These are phyloP conservation scores for Poecilia velifera DNA, from an alignment of 2,797 vertebrate genomes.

Conservation along the genomic window DNA sequence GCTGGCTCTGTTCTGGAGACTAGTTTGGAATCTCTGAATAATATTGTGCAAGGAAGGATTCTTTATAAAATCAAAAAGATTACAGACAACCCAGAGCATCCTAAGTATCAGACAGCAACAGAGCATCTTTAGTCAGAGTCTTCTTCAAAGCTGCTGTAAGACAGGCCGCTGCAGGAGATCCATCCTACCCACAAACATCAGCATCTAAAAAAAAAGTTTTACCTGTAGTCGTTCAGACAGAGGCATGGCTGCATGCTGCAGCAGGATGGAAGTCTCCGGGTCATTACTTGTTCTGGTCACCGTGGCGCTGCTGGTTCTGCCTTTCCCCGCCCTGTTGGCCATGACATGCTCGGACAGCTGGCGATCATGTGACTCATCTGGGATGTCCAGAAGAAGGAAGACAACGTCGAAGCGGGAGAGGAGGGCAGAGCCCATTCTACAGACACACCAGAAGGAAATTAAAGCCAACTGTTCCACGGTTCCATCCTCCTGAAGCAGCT, in stretches of 20 bases:
- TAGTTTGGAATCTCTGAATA: too few species aligned
- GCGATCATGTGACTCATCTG: constrained; percentile 94
- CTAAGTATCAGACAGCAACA: too few species aligned
- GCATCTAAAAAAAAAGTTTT: constrained; percentile 9
- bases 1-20: too few species aligned
- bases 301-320: constrained; percentile 70
- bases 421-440: constrained; percentile 94
- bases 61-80: too few species aligned
- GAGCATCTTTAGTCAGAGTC: too few species aligned
- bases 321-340: constrained; percentile 87
- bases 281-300: constrained; percentile 71
- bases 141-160: too few species aligned
- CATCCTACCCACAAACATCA: too few species aligned
- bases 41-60: too few species aligned
- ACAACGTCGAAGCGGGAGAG: constrained; percentile 96
- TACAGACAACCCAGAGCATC: too few species aligned
- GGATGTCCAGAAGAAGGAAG: constrained; percentile 95
- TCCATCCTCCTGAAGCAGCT: neutral
- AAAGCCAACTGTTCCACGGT: neutral
- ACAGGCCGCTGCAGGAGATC: too few species aligned
- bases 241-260: constrained; percentile 83
- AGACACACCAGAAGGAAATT: constrained; percentile 6
- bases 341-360: constrained; percentile 94
- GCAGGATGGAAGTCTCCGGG: constrained; percentile 84
- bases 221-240: constrained; percentile 92